These are phyloP conservation scores for Tragopan temminckii DNA, from an alignment of 2,797 vertebrate genomes.

Conservation along the genomic window DNA sequence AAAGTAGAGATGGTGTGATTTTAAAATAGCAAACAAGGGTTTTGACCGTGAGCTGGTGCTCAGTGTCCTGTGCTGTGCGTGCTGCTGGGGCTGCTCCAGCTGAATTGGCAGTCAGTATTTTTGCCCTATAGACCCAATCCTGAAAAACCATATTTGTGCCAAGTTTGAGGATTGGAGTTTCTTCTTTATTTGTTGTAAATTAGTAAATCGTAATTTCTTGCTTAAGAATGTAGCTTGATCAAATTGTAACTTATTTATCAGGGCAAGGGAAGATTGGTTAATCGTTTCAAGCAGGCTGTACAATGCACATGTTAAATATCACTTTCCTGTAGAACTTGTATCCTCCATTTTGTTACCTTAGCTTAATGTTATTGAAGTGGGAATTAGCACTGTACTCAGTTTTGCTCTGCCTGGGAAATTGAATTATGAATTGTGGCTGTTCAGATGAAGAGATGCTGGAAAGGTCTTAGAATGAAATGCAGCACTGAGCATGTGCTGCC, in stretches of 20 bases:
- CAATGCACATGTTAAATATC: neutral
- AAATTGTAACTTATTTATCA: neutral
- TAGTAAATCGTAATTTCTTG: neutral
- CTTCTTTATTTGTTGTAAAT: neutral
- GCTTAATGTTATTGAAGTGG: neutral
- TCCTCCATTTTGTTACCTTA: neutral
- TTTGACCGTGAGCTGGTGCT: neutral
- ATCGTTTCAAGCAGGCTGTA: rapidly evolving
- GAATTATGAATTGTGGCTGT: neutral
- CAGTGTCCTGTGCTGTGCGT: neutral
- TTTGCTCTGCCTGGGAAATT: neutral
- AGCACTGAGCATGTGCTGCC: conserved; percentile 41
- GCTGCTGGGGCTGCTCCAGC: neutral
- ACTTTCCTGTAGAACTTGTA: neutral
- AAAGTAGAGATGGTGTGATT: neutral
- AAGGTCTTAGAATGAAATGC: conserved; percentile 42
- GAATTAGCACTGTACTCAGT: neutral
- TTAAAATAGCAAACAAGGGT: neutral
- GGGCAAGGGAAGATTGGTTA: neutral
- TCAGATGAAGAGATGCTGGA: conserved; percentile 49
- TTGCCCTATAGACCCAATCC: rapidly evolving
- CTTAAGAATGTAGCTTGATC: neutral
- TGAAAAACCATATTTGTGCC: neutral
- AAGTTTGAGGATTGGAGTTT: neutral
- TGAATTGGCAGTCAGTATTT: neutral